Conservation (phyloP, 2,797 vertebrate species). For the Platalea minor region DNA sequence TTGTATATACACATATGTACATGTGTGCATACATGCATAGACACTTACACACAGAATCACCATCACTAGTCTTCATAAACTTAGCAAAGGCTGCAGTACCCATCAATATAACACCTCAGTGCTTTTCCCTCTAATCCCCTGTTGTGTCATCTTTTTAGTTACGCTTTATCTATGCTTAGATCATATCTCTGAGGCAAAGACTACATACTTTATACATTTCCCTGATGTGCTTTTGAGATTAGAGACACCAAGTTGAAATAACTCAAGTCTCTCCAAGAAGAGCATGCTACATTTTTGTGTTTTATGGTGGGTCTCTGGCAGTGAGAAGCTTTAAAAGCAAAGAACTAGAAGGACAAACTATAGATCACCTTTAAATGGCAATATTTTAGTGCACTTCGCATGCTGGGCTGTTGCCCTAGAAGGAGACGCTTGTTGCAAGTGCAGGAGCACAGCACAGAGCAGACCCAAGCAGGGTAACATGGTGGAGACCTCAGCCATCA, state of each 20-base stretch:
- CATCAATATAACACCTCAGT: background rate
- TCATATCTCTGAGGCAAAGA: constrained; percentile 7
- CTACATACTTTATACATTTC: constrained; percentile 5
- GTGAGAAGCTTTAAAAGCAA: background rate
- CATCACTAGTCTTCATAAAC: background rate
- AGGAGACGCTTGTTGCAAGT: background rate
- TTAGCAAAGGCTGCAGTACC: background rate
- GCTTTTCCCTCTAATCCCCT: background rate
- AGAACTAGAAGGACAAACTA: background rate
- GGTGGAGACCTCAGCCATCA: background rate
- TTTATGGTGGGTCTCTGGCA: constrained; percentile 9
- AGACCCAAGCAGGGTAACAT: background rate
- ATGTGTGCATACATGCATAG: background rate
- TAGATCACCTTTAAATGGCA: constrained; percentile 15
- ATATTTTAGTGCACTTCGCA: background rate
- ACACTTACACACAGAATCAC: background rate
- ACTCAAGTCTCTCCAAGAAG: constrained; percentile 7
- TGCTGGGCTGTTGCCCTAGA: background rate
- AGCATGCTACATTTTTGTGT: background rate
- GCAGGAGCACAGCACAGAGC: background rate
- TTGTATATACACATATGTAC: background rate
- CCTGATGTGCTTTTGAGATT: constrained; percentile 33
- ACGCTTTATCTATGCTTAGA: constrained; percentile 24
- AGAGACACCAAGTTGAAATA: background rate
- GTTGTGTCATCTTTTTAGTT: constrained; percentile 19